phyloP scores from a whole-genome alignment of 2,888 invertebrate genomes.

The Strigamia transsilvanica region DNA sequence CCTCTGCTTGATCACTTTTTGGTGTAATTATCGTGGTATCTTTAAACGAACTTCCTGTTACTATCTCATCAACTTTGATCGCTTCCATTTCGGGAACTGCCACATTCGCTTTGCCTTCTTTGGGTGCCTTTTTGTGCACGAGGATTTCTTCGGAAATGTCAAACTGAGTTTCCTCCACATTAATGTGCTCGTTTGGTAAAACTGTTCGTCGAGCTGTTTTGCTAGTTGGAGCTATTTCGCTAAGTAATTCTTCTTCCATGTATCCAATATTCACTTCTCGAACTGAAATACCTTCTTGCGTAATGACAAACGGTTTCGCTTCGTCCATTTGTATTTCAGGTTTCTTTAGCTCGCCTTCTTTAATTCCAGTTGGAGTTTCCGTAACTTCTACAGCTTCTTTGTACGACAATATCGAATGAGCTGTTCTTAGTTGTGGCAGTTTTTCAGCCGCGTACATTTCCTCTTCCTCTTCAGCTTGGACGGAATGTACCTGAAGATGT shows the following conservation, averaged over 20 bases:
- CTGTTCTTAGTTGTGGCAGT: constrained; percentile 63
- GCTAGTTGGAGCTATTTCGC: constrained; percentile 32
- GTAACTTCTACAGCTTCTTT: constrained; percentile 63
- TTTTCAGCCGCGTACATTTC: constrained; percentile 45
- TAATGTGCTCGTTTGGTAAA: constrained; percentile 55
- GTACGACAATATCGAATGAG: constrained; percentile 64
- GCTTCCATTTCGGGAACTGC: constrained; percentile 44
- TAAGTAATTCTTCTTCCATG: constrained; percentile 56
- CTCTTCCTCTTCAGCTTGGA: constrained; percentile 53
- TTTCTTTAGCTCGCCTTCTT: constrained; percentile 56
- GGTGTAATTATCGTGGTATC: constrained; percentile 13
- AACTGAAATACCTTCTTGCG: constrained; percentile 55
- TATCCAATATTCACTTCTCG: constrained; percentile 55
- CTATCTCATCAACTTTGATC: constrained; percentile 34
- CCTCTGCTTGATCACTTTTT: constrained; percentile 36
- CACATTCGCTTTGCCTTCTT: constrained; percentile 26
- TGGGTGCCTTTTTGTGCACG: constrained; percentile 44
- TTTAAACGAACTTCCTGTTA: constrained; percentile 26
- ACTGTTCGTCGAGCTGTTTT: constrained; percentile 53
- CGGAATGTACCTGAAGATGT: constrained; percentile 42
- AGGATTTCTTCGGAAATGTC: constrained; percentile 57
- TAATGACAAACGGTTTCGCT: constrained; percentile 53
- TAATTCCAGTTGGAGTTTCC: constrained; percentile 60
- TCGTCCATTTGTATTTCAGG: constrained; percentile 35
- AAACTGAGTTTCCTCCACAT: constrained; percentile 55